Conservation (phyloP, 2,797 vertebrate species). For the Champsocephalus esox region DNA sequence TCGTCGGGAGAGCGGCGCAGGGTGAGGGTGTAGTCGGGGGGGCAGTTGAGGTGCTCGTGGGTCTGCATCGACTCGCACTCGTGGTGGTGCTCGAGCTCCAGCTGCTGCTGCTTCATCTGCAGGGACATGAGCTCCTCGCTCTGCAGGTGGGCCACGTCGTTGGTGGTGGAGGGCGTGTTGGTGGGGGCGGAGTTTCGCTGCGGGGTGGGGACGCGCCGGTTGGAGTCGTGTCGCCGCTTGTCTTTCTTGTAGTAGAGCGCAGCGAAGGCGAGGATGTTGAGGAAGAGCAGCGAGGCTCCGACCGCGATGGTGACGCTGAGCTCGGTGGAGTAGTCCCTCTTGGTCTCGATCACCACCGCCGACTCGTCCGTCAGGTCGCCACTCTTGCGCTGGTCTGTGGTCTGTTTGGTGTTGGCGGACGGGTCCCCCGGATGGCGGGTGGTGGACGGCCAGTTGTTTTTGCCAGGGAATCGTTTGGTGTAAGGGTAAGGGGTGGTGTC, state of each 20-base stretch:
- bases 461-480: conserved; percentile 91
- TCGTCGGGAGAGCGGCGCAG: conserved; percentile 94
- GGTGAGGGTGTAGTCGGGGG: conserved; percentile 95
- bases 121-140: conserved; percentile 94
- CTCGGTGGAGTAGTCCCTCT: conserved; percentile 94
- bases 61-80: conserved; percentile 91
- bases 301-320: conserved; percentile 95
- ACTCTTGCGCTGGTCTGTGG: conserved; percentile 88
- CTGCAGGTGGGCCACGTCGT: conserved; percentile 91
- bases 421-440: conserved; percentile 95
- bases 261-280: conserved; percentile 96
- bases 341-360: conserved; percentile 92
- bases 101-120: conserved; percentile 96
- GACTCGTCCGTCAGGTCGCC: conserved; percentile 87
- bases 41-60: conserved; percentile 92
- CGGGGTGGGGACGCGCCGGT: conserved; percentile 89
- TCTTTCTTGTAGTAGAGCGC: conserved; percentile 98
- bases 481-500: conserved; percentile 96
- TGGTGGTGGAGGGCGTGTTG: conserved; percentile 75
- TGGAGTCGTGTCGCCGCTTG: conserved; percentile 93
- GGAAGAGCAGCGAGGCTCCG: conserved; percentile 93
- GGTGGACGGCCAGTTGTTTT: conserved; percentile 91
- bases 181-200: conserved; percentile 80
- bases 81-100: conserved; percentile 85
- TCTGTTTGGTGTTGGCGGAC: conserved; percentile 91